These are phyloP conservation scores for Dendrolimus kikuchii DNA, from an alignment of 1,140 invertebrate genomes.

Conservation along the genomic window DNA sequence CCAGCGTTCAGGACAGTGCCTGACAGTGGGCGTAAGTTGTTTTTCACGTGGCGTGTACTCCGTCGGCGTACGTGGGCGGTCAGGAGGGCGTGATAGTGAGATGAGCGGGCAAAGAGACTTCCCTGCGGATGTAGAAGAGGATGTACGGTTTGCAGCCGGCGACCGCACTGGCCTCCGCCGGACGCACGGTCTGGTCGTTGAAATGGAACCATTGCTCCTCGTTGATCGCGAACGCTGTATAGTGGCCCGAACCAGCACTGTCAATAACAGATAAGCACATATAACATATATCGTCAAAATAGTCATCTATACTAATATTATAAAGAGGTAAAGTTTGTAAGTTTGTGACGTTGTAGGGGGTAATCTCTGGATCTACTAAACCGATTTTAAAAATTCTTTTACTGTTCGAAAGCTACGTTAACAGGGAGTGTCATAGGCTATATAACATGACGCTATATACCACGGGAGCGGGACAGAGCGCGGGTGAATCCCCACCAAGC, in stretches of 20 bases:
- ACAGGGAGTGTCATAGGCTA: too few species aligned
- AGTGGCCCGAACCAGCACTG: conserved; percentile 88
- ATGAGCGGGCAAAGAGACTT: conserved; percentile 57
- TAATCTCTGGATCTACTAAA: too few species aligned
- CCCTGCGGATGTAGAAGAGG: conserved; percentile 86
- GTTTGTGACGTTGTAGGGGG: too few species aligned
- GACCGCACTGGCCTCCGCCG: conserved; percentile 79
- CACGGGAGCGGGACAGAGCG: too few species aligned
- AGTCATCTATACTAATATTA: too few species aligned
- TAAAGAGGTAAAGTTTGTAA: too few species aligned
- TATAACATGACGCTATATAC: too few species aligned
- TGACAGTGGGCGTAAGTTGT: too few species aligned
- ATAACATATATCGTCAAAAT: conserved; percentile 3
- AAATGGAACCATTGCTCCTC: conserved; percentile 90
- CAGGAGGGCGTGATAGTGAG: conserved; percentile 10
- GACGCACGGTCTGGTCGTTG: conserved; percentile 90
- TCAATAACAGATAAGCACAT: conserved; percentile 2
- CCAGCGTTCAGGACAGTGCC: too few species aligned
- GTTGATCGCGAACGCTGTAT: conserved; percentile 89
- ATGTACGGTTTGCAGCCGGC: conserved; percentile 90
- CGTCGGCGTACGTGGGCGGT: not conserved
- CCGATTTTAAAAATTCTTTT: too few species aligned
- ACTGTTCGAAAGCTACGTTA: too few species aligned
- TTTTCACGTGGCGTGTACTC: not conserved
- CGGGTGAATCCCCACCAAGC: too few species aligned